Evolutionary conservation across 2,113 vertebrate genomes (phyloP), one percentile per base, ranked within the genome.

Genomic region (Xerus inauris): DNA sequence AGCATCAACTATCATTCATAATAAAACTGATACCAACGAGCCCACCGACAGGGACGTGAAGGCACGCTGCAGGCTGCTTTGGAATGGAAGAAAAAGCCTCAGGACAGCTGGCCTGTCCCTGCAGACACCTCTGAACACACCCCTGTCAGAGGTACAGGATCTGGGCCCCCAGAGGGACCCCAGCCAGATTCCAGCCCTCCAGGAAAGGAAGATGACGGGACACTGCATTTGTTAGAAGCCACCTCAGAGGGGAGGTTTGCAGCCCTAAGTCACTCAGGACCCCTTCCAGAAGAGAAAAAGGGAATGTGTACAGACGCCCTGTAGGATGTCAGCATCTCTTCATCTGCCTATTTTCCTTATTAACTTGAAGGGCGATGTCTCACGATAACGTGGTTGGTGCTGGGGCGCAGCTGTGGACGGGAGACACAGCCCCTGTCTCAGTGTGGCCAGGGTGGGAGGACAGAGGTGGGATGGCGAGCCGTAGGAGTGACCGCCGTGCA

Each of bases 161-260:
- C 38, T 12, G 11, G 38, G 3, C 24, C 32, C n/a, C 0, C 0
- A 62, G 38, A 54, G 40, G 40, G 24, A 24, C 10, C 5, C 24
- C 40, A 40, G 20, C 19, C 40, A 38, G 35, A 10, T 40, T 57
- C 49, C n/a, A 2, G 20, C 20, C 47, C n/a, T 20, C 5, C 17
- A 64, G 62, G 57, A 42, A 54, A 71, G 1, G 14, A 77, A 0
- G 7, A 22, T 1, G 1, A 2, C 0, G 3, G 28, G 35, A 17
- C 1, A 6, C 30, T 5, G 0, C 4, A 5, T 0, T 6, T 32
- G 28, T 38, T 88, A 30, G 32, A 90, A 71, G 17, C 16, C 24
- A 45, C n/a, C 22, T 3, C 17, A 14, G 42, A 4, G 40, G 30
- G 77, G 38, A 49, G 17, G 45, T 87, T 72, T 8, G 5, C 1